Evolutionary conservation across 2,113 vertebrate genomes (phyloP), one percentile per base, ranked within the genome.

Genomic region (Triplophysa dalaica): DNA sequence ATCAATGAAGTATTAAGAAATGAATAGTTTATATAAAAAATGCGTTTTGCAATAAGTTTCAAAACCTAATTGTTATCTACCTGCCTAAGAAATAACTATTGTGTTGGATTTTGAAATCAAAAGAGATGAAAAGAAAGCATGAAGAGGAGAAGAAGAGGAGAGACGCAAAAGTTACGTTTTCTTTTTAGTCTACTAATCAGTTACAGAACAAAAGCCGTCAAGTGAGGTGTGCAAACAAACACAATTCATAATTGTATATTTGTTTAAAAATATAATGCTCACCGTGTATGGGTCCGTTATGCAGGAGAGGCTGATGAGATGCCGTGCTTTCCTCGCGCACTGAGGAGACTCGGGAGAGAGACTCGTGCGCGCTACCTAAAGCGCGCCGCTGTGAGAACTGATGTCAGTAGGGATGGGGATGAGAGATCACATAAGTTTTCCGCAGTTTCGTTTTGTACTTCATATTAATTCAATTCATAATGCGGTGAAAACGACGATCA

Each of bases 371-470:
- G 56, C 58, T 62, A 58, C 72, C 72, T 1, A 22, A 75, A 2
- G 72, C 72, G 58, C 72, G 58, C 72, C 21, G 58, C 72, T 75
- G 72, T 63, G 16, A 19, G 24, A 16, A 43, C 56, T 75, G 73
- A 63, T 75, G 41, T 75, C 33, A 33, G 33, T 7, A 38, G 33
- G 1, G 33, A 38, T 8, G 33, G 33, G 33, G 33, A 7, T 38
- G 33, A 38, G 33, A 38, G 33, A 38, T 38, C 33, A 8, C 33
- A 4, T 38, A 38, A 0, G 33, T 38, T 38, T 38, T 38, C 5
- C 33, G 33, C 33, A 33, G 4, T 33, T 33, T 33, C 33, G 3
- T 33, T 33, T 33, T 33, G 29, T 33, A 33, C 29, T 33, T 26
- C 1, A 26, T 26, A 26, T 26, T 26, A 26, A 26, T 26, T 1